Evolutionary conservation across 2,888 invertebrate genomes (phyloP), one percentile per base, ranked within the genome.

Genomic region (Orthonevra nobilis): DNA sequence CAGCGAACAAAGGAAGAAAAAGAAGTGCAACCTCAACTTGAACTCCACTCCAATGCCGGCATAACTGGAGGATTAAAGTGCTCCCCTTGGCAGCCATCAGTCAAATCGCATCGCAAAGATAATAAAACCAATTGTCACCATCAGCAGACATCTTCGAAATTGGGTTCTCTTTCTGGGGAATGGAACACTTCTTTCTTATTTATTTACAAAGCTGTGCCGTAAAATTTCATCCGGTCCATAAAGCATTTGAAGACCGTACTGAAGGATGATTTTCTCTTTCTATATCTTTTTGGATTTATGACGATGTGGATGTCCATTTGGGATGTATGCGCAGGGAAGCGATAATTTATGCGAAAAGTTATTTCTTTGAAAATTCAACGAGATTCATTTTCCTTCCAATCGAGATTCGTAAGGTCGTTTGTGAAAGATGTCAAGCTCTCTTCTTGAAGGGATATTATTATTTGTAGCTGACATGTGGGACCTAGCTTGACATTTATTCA

Each of bases 51-150:
- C n/a, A n/a, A n/a, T n/a, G n/a, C n/a, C n/a, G n/a, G n/a, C 15
- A 20, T 19, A 64, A 36, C 40, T 28, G 48, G 56, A 54, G 60
- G 54, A 60, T 66, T 30, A 38, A 66, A 40, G 46, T 58, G 56
- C 26, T 26, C 50, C 23, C 23, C 32, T 12, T 36, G 54, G 9
- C 30, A 36, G 38, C 26, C 70, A 63, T 52, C 44, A 20, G 17
- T 60, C 73, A 66, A n/a, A 64, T 66, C 60, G 52, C 52, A 64
- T 52, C 60, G 23, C 38, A 9, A 38, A 32, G 66, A 66, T 66
- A 54, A 50, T 64, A 50, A 42, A 73, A 73, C 64, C 73, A 73
- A 64, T 73, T 66, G 64, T 73, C 66, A 52, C 73, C 73, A 66
- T 66, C 44, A 52, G 66, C 26, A 44, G 44, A 44, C 44, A 74